These are phyloP conservation scores for Alectoris magna DNA, from an alignment of 2,797 vertebrate genomes.

Conservation along the genomic window DNA sequence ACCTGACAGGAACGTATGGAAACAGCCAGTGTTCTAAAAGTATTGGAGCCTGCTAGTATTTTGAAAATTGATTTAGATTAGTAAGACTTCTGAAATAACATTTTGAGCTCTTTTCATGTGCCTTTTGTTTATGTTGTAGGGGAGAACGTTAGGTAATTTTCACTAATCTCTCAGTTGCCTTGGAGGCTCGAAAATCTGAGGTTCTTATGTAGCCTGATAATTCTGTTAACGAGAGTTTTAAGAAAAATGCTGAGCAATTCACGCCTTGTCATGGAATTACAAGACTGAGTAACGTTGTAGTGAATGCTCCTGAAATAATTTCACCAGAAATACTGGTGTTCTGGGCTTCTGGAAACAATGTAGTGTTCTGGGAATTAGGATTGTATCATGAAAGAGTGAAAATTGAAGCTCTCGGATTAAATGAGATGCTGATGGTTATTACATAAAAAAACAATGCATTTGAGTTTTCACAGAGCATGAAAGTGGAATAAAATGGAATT, in stretches of 20 bases:
- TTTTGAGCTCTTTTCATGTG: not conserved
- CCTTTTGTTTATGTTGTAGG: not conserved
- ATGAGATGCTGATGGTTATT: not conserved
- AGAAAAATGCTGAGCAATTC: slow-evolving; percentile 42
- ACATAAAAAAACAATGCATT: not conserved
- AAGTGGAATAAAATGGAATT: not conserved
- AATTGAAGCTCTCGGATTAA: not conserved
- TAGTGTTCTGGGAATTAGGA: not conserved
- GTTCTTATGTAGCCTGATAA: slow-evolving; percentile 47
- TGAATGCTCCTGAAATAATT: not conserved
- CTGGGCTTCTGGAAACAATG: not conserved
- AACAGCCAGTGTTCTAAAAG: not conserved
- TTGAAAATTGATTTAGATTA: not conserved
- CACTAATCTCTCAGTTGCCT: slow-evolving; percentile 58
- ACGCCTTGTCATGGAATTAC: not conserved
- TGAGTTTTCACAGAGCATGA: not conserved
- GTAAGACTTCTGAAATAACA: slow-evolving; percentile 5
- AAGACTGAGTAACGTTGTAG: not conserved
- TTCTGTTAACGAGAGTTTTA: slow-evolving; percentile 46
- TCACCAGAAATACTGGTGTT: not conserved
- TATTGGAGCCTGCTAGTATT: not conserved
- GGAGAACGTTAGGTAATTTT: slow-evolving; percentile 40
- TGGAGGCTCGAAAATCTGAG: slow-evolving; percentile 58
- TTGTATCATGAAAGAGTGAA: not conserved
- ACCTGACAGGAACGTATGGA: not conserved